Percentiles rank a stretch among this genome's conserved stretches.
Conservation (phyloP, 2,888 invertebrate genomes). For the Macaria notata region DNA sequence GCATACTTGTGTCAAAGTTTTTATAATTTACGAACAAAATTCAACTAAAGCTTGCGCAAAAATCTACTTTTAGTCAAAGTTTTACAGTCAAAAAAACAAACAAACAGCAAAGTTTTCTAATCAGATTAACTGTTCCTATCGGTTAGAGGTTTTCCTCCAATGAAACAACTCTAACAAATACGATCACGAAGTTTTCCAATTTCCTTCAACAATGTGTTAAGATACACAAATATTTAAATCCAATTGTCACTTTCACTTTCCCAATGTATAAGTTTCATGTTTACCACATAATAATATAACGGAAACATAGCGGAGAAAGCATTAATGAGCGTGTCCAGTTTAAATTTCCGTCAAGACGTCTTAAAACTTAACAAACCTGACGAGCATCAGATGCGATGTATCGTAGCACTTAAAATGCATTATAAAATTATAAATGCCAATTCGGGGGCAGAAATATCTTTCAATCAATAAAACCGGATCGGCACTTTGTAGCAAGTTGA, state of each 20-base stretch:
- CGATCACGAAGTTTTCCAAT: background rate
- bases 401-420: slow-evolving; percentile 11
- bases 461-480: slow-evolving; percentile 16
- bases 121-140: too few species aligned
- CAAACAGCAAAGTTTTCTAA: too few species aligned
- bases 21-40: too few species aligned
- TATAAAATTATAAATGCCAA: slow-evolving; percentile 7
- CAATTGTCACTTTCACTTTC: slow-evolving; percentile 59
- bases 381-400: slow-evolving; percentile 26
- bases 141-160: too few species aligned
- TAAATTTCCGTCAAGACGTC: slow-evolving; percentile 64
- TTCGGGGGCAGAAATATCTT: slow-evolving; percentile 11
- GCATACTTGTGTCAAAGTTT: too few species aligned
- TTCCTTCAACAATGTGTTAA: slow-evolving; percentile 8
- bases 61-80: too few species aligned
- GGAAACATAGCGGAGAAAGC: slow-evolving; percentile 70
- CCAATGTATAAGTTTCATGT: slow-evolving; percentile 56
- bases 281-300: slow-evolving; percentile 66
- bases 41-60: too few species aligned
- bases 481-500: slow-evolving; percentile 13
- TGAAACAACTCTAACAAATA: too few species aligned
- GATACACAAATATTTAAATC: slow-evolving; percentile 35
- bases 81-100: too few species aligned
- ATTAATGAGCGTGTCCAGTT: slow-evolving; percentile 67
- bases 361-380: slow-evolving; percentile 41